Evolutionary conservation across 2,113 vertebrate genomes (phyloP), one percentile per base, ranked within the genome.

Genomic region (Callipepla squamata): DNA sequence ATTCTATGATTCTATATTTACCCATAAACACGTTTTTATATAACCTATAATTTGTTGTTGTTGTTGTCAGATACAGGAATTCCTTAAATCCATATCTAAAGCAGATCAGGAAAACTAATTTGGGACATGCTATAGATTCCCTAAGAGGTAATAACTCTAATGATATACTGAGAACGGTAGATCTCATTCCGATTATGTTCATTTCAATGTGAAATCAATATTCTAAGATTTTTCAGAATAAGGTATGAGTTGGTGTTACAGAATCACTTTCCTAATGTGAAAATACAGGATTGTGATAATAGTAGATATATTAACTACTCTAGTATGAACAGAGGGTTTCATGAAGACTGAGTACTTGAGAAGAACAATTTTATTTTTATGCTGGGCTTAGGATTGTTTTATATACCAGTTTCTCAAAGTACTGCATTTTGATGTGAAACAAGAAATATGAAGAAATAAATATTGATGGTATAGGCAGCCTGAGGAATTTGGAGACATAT

Each of bases 281-380:
- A 70, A 66, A 36, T 50, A 36, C 0, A 0, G 30, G 13, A 1
- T 13, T 63, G 10, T 70, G 13, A 67, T 57, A 74, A 32, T 3
- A 70, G 28, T 62, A 74, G 73, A 17, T 26, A 30, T 50, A 32
- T 13, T 38, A 77, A 63, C 42, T 62, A 2, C 3, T 45, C 11
- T 61, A 13, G 7, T 34, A 59, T 0, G 1, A 5, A 3, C 4
- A 68, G 21, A 69, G 3, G 2, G 7, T 34, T 66, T 93, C 62
- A 34, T 61, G 16, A 66, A 73, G 7, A 8, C 1, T 80, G 23
- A 58, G 26, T 61, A n/a, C 34, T 45, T 25, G 57, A 44, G 9
- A 34, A 73, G 6, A 18, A 69, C 17, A 59, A 25, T 38, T 79
- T 80, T 21, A 12, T 65, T 77, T 83, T 88, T 83, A 53, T 62